Conservation (phyloP, 2,888 invertebrate genomes). For the Drosophila antonietae region DNA sequence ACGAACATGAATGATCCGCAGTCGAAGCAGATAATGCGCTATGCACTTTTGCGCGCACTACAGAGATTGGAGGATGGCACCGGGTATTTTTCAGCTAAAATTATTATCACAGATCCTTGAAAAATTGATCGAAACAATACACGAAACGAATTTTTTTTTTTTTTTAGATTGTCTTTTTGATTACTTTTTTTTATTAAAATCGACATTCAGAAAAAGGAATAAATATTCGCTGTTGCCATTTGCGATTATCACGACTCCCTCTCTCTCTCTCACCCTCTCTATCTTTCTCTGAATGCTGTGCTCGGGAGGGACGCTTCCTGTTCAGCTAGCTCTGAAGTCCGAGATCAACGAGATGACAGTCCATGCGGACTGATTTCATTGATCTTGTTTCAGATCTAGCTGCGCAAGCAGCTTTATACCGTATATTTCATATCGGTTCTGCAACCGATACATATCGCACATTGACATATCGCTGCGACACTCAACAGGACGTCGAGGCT, state of each 20-base stretch:
- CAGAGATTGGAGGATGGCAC: conserved; percentile 27
- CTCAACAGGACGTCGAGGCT: not conserved
- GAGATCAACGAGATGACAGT: not conserved
- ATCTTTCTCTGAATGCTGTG: too few relatives aligned
- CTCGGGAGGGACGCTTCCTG: too few relatives aligned
- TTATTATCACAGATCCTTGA: conserved; percentile 21
- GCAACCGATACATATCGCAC: not conserved
- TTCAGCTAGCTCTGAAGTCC: not conserved
- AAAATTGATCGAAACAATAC: not conserved
- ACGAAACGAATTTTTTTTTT: not conserved
- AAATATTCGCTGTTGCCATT: conserved; percentile 2
- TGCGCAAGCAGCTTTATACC: not conserved
- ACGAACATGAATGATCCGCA: conserved; percentile 26
- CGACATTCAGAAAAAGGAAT: not conserved
- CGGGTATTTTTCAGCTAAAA: conserved; percentile 15
- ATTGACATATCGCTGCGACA: not conserved
- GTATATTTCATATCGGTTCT: not conserved
- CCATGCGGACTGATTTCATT: not conserved
- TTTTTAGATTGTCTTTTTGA: not conserved
- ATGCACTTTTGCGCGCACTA: conserved; percentile 48
- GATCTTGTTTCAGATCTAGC: not conserved
- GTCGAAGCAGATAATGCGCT: conserved; percentile 35
- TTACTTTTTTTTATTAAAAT: not conserved
- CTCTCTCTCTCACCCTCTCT: too few relatives aligned
- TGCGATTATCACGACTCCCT: not conserved